Base-by-base conservation (phyloP, 2,113 vertebrate genomes). In the Capreolus pygargus region DNA sequence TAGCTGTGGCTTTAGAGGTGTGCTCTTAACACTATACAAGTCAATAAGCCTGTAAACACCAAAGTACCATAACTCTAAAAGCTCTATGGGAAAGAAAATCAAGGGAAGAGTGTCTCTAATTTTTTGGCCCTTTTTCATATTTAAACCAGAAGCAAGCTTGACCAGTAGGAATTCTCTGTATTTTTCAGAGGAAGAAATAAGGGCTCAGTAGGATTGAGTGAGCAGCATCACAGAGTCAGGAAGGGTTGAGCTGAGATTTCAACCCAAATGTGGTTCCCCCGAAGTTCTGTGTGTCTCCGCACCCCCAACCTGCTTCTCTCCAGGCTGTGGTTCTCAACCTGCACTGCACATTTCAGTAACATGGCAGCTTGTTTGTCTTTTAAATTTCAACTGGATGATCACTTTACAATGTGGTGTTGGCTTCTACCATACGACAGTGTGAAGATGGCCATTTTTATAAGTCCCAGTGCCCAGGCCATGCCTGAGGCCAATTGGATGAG, bases 271-370 rank as follows among this genome's bases (percentile, higher is more conserved):
- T 3, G 5, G 33, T 11, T 33, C 17, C 13, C 0, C 70, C 33
- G 13, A 3, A 36, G 64, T 9, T 39, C 50, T 2, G 1, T 2
- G 17, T 14, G 25, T 28, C 39, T 8, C 1, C 0, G 0, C 10
- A 36, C 33, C 7, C 30, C 7, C 0, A 8, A 1, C 45, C 45
- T 5, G 23, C 47, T 57, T 52, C 60, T 55, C 43, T 16, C 52
- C 14, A 1, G 67, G 9, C 13, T 0, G 8, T n/a, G 3, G 2
- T 28, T n/a, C 52, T 60, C 67, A 64, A 14, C 23, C 47, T 14
- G 10, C 1, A 7, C 39, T 14, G 50, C 17, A 4, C 43, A 7
- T 55, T 47, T 39, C 8, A 43, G 10, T 45, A n/a, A 70, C 17
- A 3, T 2, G 15, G 30, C 23, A 23, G 27, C 25, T 19, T 67